phyloP scores from a whole-genome alignment of 2,797 vertebrate species.

The Rhabdophis nuchalis region DNA sequence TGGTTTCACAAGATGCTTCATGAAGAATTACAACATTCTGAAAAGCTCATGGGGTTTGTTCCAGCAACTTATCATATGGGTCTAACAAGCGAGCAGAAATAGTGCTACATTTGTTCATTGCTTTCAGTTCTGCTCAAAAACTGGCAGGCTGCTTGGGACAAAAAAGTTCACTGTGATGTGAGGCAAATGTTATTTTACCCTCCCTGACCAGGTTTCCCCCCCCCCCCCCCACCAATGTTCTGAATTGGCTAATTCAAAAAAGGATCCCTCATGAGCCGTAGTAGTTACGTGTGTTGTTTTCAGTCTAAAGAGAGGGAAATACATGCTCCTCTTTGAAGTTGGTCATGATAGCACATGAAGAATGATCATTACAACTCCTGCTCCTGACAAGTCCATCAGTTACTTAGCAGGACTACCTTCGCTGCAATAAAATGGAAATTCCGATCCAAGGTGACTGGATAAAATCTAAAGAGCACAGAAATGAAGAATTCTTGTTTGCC shows the following conservation, averaged over 20 bases:
- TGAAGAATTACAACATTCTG: neutral
- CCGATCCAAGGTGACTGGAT: neutral
- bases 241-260: neutral
- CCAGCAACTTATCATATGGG: neutral
- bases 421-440: neutral
- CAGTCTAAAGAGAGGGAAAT: neutral
- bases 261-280: neutral
- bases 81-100: neutral
- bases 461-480: neutral
- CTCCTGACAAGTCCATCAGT: neutral
- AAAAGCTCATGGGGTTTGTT: neutral
- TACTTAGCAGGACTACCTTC: neutral
- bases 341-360: neutral
- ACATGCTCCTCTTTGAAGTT: neutral
- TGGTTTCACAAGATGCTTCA: neutral
- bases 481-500: neutral
- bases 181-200: neutral
- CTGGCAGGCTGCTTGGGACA: neutral
- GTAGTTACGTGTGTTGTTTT: neutral
- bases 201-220: neutral
- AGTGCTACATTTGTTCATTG: neutral
- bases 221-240: neutral
- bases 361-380: neutral
- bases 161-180: neutral
- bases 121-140: neutral